A percentile compares a stretch with the other conserved stretches of the same genome.
Conservation (phyloP, 2,113 vertebrate species). For the Phaethon lepturus region DNA sequence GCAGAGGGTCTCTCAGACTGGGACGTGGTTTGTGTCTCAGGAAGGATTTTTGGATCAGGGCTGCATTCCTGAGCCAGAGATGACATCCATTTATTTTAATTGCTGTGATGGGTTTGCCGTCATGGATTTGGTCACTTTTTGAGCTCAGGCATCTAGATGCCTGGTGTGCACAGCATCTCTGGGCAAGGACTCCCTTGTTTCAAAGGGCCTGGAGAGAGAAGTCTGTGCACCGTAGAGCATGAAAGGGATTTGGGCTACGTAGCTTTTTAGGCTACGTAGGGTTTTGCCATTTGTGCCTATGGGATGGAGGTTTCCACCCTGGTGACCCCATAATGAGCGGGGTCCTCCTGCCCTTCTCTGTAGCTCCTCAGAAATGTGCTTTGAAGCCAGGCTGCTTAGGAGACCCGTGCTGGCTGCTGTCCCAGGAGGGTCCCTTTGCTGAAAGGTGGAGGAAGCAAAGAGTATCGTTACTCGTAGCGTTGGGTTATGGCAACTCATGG, state of each 20-base stretch:
- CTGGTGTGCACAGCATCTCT: neutral
- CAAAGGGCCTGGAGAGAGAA: neutral
- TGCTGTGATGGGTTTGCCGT: neutral
- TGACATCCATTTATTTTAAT: neutral
- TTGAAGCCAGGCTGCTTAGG: neutral
- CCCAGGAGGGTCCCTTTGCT: neutral
- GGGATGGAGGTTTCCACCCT: neutral
- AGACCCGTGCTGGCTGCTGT: neutral
- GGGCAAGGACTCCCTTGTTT: neutral
- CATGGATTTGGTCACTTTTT: neutral
- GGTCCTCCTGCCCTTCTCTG: neutral
- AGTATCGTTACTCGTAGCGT: rapidly evolving
- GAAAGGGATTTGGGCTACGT: neutral
- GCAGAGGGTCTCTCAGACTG: neutral
- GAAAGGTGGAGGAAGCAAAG: neutral
- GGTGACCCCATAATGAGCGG: rapidly evolving
- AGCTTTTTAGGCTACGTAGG: neutral
- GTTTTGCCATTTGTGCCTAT: neutral
- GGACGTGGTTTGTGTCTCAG: rapidly evolving
- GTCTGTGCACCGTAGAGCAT: rapidly evolving
- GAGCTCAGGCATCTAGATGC: neutral
- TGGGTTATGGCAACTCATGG: rapidly evolving
- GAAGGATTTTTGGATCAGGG: neutral
- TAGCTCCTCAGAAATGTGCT: neutral
- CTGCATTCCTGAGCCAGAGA: neutral